A percentile compares a stretch with the other conserved stretches of the same genome.
phyloP scores from a whole-genome alignment of 2,888 invertebrate species.

The Xestia ashworthii region DNA sequence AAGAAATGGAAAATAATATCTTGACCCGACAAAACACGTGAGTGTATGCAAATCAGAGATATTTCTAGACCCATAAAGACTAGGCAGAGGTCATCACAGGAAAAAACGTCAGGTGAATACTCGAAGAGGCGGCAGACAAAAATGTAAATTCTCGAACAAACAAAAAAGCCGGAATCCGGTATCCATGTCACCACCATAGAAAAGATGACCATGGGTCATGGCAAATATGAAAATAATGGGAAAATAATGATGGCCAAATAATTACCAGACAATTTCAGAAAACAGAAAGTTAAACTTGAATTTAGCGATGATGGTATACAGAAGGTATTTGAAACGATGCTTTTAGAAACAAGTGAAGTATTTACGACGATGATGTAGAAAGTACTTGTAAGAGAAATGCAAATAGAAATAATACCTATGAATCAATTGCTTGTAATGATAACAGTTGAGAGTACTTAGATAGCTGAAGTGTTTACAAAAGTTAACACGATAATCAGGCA shows the following conservation, averaged over 20 bases:
- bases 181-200: conserved; percentile 53
- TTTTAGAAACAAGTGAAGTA: conserved; percentile 27
- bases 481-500: background rate
- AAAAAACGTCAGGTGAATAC: conserved; percentile 15
- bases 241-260: conserved; percentile 66
- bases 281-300: conserved; percentile 61
- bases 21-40: too few relatives aligned
- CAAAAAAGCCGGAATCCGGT: conserved; percentile 48
- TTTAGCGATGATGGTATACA: conserved; percentile 46
- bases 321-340: conserved; percentile 34
- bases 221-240: conserved; percentile 74
- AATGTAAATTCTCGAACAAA: conserved; percentile 47
- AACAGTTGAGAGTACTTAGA: conserved; percentile 16
- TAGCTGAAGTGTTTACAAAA: conserved; percentile 21
- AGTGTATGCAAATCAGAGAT: too few relatives aligned
- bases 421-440: conserved; percentile 1
- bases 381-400: conserved; percentile 22
- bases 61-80: background rate
- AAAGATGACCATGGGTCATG: conserved; percentile 56
- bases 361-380: conserved; percentile 28
- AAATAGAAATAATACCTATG: conserved; percentile 8
- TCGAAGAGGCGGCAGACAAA: conserved; percentile 14
- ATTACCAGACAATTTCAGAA: conserved; percentile 59
- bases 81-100: too few relatives aligned
- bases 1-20: too few relatives aligned